Percentiles rank a stretch among this genome's conserved stretches.
Conservation (phyloP, 2,797 vertebrate species). For the Hybognathus amarus region DNA sequence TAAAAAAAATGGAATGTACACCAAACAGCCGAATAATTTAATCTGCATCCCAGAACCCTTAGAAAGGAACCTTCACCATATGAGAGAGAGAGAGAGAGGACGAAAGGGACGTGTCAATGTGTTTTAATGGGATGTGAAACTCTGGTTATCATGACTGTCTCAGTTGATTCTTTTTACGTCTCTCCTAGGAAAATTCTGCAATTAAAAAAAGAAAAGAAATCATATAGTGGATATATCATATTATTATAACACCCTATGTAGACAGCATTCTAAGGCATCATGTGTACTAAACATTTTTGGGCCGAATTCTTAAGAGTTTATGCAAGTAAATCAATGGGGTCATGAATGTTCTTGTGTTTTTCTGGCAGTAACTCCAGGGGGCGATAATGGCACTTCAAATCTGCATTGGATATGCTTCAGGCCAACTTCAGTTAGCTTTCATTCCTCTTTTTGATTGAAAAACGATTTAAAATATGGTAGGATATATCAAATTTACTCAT, state of each 20-base stretch:
- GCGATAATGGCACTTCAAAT: neutral
- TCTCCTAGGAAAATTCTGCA: conserved; percentile 58
- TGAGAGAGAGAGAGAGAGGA: conserved; percentile 26
- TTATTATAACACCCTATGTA: neutral
- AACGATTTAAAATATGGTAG: neutral
- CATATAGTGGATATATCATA: neutral
- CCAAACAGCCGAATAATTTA: conserved; percentile 65
- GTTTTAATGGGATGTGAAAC: conserved; percentile 44
- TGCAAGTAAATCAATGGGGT: neutral
- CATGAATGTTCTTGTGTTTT: neutral
- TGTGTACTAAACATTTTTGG: neutral
- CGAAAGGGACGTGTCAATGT: conserved; percentile 33
- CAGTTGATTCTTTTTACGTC: conserved; percentile 47
- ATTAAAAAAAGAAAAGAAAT: conserved; percentile 2
- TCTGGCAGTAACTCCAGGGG: neutral
- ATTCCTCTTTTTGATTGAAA: neutral
- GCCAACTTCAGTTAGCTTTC: neutral
- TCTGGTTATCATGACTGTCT: conserved; percentile 50
- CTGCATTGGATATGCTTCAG: neutral
- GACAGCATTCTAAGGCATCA: neutral
- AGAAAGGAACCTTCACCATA: conserved; percentile 52
- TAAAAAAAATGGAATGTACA: conserved; percentile 51
- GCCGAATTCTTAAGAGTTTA: neutral
- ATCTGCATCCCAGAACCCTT: conserved; percentile 53
- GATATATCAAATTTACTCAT: neutral